Percentiles rank a stretch among this genome's conserved stretches.
phyloP scores from a whole-genome alignment of 1,140 invertebrate species.

The Eumeta japonica region DNA sequence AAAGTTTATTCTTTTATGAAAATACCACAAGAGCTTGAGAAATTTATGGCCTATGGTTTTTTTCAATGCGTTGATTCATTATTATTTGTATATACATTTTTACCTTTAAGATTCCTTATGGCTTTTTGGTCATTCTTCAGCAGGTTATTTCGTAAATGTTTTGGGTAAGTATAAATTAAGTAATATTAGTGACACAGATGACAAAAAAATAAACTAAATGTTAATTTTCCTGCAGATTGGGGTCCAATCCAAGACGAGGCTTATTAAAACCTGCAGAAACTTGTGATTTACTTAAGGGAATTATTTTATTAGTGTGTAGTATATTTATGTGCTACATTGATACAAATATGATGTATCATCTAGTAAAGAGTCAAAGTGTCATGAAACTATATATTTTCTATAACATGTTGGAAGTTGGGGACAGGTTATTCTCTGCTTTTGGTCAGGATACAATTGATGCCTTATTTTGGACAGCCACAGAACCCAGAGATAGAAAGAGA shows the following conservation, averaged over 20 bases:
- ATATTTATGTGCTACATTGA: constrained; percentile 88
- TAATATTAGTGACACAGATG: background rate
- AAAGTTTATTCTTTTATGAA: constrained; percentile 97
- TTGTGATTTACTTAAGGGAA: constrained; percentile 93
- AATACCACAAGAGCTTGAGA: constrained; percentile 90
- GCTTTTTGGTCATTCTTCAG: constrained; percentile 79
- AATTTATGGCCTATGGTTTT: constrained; percentile 95
- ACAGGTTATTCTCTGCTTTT: constrained; percentile 93
- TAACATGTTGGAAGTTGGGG: constrained; percentile 98
- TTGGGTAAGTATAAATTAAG: constrained; percentile 60
- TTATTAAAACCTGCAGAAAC: constrained; percentile 87
- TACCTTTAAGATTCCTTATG: constrained; percentile 88
- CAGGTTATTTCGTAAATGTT: constrained; percentile 68
- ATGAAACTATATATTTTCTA: constrained; percentile 99
- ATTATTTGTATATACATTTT: constrained; percentile 95
- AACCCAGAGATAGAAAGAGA: constrained; percentile 77
- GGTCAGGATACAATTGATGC: constrained; percentile 98
- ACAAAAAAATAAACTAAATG: background rate
- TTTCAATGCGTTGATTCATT: constrained; percentile 98
- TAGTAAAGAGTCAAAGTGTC: constrained; percentile 97
- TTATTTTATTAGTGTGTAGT: constrained; percentile 82
- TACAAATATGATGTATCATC: constrained; percentile 97
- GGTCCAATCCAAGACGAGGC: constrained; percentile 39
- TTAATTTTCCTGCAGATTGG: constrained; percentile 23
- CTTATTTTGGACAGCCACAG: constrained; percentile 96